Evolutionary conservation across 2,797 vertebrate species (phyloP), one percentile per base, ranked within the genome.

Genomic region (Stomatorhinus walkeri): DNA sequence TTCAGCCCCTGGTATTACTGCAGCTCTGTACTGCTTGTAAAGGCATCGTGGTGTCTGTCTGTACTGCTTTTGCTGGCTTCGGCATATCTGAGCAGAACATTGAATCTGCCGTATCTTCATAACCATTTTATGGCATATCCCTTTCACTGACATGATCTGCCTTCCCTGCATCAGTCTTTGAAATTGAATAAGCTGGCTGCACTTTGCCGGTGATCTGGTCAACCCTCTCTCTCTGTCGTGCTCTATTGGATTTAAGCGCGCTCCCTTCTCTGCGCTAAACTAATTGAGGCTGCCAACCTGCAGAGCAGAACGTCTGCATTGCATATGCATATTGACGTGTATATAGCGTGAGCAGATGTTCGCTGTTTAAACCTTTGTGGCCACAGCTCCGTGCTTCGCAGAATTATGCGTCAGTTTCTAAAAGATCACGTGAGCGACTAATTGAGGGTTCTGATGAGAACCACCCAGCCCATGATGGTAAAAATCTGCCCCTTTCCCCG

Each of bases 141-240:
- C 81, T 64, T 84, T 64, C 46, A 59, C 32, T 28, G 16, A 32
- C 22, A 40, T 88, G 83, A 88, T 88, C 54, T 24, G 43, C 32
- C 85, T 85, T 36, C 8, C 19, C 12, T 9, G 36, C 59, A 68
- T 89, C 22, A 22, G 48, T 64, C 59, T 49, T 64, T 85, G 36
- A 89, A 61, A 61, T 49, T 36, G 40, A 85, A 89, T 36, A 68
- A 89, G 88, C 54, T 3, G 51, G 48, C 24, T 28, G 51, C 49
- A 56, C 85, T 16, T 86, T 54, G 22, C 46, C 12, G 12, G 85
- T 52, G 85, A 54, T 86, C 22, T 86, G 49, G 85, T 86, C 28
- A 7, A 19, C 22, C 40, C 3, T 0, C 43, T 4, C 24, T 85
- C 10, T 86, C 84, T 86, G 22, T 24, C 22, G 28, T 76, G 14